Base-by-base conservation (phyloP, 2,113 vertebrate species). In the Brachypteracias leptosomus region DNA sequence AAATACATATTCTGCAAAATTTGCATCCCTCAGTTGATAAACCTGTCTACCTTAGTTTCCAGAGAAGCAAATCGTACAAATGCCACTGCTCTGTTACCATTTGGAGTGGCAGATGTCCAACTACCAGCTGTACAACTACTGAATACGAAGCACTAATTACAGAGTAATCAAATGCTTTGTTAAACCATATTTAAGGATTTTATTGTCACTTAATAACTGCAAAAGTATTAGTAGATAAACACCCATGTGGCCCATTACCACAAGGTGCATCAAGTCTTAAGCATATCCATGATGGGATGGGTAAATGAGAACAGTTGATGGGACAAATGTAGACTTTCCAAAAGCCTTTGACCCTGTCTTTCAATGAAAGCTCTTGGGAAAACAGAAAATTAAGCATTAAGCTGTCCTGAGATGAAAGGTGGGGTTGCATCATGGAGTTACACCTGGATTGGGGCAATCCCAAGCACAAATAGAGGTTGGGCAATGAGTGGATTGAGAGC, bases 71-170 rank as follows among this genome's bases (percentile, higher is more conserved):
- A 52, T 4, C 47, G 63, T 74, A 92, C 22, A 84, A 97, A 93
- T 55, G 72, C 49, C 76, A 74, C 63, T 58, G 28, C 65, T 92
- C 54, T 21, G 49, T 46, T 88, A 88, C 83, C 90, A 78, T 88
- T 92, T 95, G 88, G 90, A 90, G 72, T 61, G 68, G 68, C 93
- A 96, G 88, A 90, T 90, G 90, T 84, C 90, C 90, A 90, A 84
- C 5, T 86, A 79, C 75, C 68, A 88, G 79, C 63, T 84, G 65
- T 29, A 88, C 57, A 66, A 88, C 61, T n/a, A 58, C 49, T 40
- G 82, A 88, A 86, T 77, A 59, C 2, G 55, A 91, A 93, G 72
- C 47, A n/a, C 59, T 77, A 79, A 95, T 85, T 93, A 83, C 0
- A 68, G n/a, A 61, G 74, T 68, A 70, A 96, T 94, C 55, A 58